Conservation (phyloP, 1,140 invertebrate species). For the Cepaea nemoralis region DNA sequence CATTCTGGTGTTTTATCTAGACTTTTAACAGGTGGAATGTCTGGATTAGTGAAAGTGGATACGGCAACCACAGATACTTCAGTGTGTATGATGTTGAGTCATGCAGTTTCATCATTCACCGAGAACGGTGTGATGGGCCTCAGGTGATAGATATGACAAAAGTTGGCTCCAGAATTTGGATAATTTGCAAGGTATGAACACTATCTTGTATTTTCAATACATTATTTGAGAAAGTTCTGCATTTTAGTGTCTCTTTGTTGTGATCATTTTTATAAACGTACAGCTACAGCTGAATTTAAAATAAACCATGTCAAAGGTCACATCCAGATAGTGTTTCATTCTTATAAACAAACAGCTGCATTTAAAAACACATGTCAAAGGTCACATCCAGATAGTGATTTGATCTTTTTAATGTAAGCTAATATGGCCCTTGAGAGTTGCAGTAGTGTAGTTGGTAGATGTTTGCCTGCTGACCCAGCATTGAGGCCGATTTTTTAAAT, state of each 20-base stretch:
- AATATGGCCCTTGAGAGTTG: too few species aligned
- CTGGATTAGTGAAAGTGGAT: constrained; percentile 23
- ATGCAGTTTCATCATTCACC: constrained; percentile 6
- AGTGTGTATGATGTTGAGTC: constrained; percentile 38
- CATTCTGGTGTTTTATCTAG: neutral
- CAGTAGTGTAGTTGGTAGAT: too few species aligned
- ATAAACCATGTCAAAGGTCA: neutral
- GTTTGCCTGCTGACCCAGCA: too few species aligned
- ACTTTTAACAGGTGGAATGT: constrained; percentile 4
- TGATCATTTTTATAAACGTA: neutral
- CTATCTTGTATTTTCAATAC: neutral
- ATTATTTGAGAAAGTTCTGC: neutral
- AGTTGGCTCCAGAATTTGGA: constrained; percentile 30
- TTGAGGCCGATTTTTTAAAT: too few species aligned
- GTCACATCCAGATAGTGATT: too few species aligned
- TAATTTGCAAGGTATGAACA: constrained; percentile 24
- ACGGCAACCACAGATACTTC: neutral
- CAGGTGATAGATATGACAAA: constrained; percentile 22
- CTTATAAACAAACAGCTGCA: too few species aligned
- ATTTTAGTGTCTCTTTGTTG: neutral
- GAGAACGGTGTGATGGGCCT: neutral
- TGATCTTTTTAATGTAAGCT: too few species aligned
- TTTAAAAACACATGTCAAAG: too few species aligned
- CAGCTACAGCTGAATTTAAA: neutral
- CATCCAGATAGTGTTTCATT: too few species aligned